phyloP scores from a whole-genome alignment of 2,888 invertebrate genomes.

The Tenthredo amoena region DNA sequence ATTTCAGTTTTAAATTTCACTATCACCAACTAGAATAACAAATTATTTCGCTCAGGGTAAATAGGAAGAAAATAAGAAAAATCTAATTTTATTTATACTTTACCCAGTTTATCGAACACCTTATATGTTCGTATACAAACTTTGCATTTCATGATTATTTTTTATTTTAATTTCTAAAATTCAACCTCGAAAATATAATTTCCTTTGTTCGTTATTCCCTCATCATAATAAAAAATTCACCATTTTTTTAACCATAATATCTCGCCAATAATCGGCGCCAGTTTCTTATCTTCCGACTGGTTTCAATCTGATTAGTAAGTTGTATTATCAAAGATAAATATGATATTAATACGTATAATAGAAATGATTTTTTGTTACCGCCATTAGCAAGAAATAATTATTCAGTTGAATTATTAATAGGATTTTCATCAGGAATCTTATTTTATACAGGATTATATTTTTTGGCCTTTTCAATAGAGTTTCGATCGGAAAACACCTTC shows the following conservation, averaged over 20 bases:
- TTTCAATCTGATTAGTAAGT: conserved; percentile 4
- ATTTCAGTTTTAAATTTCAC: neutral
- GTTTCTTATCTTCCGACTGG: neutral
- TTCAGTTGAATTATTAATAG: neutral
- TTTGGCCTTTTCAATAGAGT: neutral
- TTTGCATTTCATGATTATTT: neutral
- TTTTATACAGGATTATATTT: neutral
- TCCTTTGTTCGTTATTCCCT: neutral
- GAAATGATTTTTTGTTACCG: neutral
- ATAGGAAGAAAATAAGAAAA: neutral
- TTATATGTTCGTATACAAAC: no score
- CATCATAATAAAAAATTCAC: neutral
- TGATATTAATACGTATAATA: neutral
- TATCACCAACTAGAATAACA: neutral
- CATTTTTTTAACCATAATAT: neutral
- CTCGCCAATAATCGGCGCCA: neutral
- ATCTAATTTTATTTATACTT: neutral
- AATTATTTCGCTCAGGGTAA: neutral
- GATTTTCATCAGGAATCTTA: neutral
- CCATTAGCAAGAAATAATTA: neutral
- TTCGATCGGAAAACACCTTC: neutral
- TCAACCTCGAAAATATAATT: neutral
- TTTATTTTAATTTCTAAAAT: neutral
- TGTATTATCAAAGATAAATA: conserved; percentile 27
- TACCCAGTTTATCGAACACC: neutral